A percentile compares a stretch with the other conserved stretches of the same genome.
Evolutionary conservation across 2,888 invertebrate species (phyloP).

Genomic region (Himalopsyche anomala): DNA sequence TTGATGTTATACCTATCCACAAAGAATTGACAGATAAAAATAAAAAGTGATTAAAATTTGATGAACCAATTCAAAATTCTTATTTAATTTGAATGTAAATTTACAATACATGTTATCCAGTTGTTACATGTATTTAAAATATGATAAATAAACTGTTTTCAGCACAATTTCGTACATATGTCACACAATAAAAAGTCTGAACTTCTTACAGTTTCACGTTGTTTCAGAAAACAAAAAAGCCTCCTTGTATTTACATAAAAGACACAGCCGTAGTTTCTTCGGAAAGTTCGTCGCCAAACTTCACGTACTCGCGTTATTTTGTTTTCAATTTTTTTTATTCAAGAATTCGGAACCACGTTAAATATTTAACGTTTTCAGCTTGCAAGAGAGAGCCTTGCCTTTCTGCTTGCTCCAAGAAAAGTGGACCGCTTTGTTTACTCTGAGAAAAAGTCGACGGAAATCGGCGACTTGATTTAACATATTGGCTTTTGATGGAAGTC

Average conservation of each 20-base stretch:
- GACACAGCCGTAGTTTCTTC: conserved; percentile 53
- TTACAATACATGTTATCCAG: too few species aligned
- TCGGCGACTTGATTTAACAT: conserved; percentile 21
- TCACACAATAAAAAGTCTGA: background rate
- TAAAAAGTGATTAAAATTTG: too few species aligned
- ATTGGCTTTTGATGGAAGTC: background rate
- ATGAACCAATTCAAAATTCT: too few species aligned
- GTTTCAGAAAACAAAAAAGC: background rate
- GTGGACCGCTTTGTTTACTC: conserved; percentile 18
- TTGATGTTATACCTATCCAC: too few species aligned
- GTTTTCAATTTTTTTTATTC: conserved; percentile 50
- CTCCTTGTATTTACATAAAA: conserved; percentile 61
- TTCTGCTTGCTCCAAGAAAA: background rate
- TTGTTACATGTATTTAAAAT: background rate
- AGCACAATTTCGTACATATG: background rate
- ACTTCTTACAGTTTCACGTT: conserved; percentile 16
- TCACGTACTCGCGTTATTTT: conserved; percentile 48
- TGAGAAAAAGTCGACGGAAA: conserved; percentile 3
- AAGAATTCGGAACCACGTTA: conserved; percentile 57
- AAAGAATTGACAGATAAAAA: too few species aligned
- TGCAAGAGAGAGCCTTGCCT: background rate
- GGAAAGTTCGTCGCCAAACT: conserved; percentile 54
- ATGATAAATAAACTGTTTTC: background rate
- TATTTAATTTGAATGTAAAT: too few species aligned
- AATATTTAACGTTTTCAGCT: conserved; percentile 62